These are phyloP conservation scores for Aspidapion aeneum DNA, from an alignment of 2,888 invertebrate species.

Conservation along the genomic window DNA sequence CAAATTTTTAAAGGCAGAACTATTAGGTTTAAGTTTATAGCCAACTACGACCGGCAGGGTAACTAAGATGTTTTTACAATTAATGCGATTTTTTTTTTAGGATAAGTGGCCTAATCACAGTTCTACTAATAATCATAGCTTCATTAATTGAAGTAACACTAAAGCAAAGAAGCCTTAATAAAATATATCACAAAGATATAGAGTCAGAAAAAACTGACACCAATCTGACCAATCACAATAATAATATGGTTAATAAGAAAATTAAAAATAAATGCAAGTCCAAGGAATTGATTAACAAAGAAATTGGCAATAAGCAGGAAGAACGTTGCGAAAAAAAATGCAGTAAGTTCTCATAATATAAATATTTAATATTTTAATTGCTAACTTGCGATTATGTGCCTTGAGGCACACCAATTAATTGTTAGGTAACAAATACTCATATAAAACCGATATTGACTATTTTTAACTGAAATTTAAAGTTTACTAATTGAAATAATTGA, in stretches of 20 bases:
- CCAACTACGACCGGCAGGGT: no score
- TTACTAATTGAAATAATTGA: no score
- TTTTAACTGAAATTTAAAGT: no score
- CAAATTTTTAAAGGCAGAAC: no score
- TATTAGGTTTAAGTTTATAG: no score
- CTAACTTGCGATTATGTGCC: no score
- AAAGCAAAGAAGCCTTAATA: conserved; percentile 38
- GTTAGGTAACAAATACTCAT: no score
- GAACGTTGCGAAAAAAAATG: conserved; percentile 20
- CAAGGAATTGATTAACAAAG: conserved; percentile 28
- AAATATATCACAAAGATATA: conserved; percentile 27
- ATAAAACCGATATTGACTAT: no score
- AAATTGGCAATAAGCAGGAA: conserved; percentile 24
- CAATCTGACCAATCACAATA: conserved; percentile 7
- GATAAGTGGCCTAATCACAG: conserved; percentile 49
- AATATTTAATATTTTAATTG: no score
- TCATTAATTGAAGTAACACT: conserved; percentile 62
- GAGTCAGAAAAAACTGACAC: conserved; percentile 36
- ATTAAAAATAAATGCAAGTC: conserved; percentile 19
- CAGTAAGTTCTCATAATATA: conserved; percentile 15
- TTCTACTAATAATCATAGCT: conserved; percentile 57
- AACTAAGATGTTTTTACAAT: no score
- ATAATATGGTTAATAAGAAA: conserved; percentile 36
- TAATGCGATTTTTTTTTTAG: conserved; percentile 44
- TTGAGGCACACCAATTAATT: no score